These are phyloP conservation scores for Passer domesticus DNA, from an alignment of 2,113 vertebrate species.

Conservation along the genomic window DNA sequence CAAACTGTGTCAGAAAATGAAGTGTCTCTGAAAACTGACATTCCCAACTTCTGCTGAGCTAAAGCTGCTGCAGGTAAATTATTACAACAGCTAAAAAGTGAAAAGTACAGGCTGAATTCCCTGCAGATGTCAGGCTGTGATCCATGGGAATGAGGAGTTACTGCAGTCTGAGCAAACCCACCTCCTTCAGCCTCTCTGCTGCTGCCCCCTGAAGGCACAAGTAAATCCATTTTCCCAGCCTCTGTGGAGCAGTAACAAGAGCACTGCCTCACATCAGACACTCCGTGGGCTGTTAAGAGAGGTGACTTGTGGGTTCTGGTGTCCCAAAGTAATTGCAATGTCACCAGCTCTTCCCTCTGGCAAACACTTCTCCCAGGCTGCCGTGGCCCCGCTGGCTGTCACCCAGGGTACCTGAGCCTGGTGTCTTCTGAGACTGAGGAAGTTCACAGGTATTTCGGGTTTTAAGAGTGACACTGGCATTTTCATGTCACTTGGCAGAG, in stretches of 20 bases:
- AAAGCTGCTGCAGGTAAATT: background rate
- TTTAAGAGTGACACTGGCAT: background rate
- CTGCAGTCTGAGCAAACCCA: background rate
- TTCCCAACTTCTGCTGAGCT: background rate
- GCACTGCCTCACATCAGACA: rapidly evolving
- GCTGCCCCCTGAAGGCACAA: background rate
- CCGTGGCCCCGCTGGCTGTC: background rate
- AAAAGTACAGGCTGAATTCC: background rate
- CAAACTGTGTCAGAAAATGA: background rate
- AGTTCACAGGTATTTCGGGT: background rate
- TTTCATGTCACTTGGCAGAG: background rate
- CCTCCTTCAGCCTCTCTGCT: background rate
- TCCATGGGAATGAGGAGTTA: background rate
- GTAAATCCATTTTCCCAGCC: rapidly evolving
- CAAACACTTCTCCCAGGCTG: background rate
- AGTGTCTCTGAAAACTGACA: background rate
- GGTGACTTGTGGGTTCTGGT: background rate
- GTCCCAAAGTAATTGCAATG: rapidly evolving
- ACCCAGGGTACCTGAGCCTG: background rate
- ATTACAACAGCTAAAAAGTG: background rate
- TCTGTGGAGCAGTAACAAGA: background rate
- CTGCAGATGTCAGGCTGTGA: background rate
- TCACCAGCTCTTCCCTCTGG: background rate
- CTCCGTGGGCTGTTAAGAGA: background rate
- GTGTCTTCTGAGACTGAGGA: too few species aligned